Base-by-base conservation (phyloP, 2,797 vertebrate species). In the Dendrocincla tyrannina region DNA sequence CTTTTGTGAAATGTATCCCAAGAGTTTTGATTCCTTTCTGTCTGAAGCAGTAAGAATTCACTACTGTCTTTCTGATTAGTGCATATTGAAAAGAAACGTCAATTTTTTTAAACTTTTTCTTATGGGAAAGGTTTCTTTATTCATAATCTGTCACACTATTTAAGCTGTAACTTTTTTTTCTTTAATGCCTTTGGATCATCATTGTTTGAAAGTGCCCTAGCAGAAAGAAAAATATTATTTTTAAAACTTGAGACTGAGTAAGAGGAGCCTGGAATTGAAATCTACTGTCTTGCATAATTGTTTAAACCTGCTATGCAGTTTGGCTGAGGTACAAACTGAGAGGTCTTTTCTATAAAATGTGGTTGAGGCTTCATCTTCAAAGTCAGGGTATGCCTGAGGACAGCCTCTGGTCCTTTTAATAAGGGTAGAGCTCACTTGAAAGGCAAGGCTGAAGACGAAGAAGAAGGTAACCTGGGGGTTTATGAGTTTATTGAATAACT, bases 181-280 rank as follows among this genome's bases (percentile, higher is more conserved):
- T 88, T 72, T 81, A 93, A 92, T 91, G 55, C 59, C 37, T 73
- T 81, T 77, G 91, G 91, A 89, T 92, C 49, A 62, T 88, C 59
- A 13, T 44, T 81, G 28, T 91, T 95, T 73, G 70, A 79, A 91
- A 92, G 63, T 86, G 32, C 66, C 80, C 67, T 89, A 90, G 59
- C 55, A 94, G 89, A 94, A 94, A 94, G 82, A 84, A 94, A 89
- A 92, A 92, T 83, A 92, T 46, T 92, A 50, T 76, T 96, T 95
- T 94, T 84, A 82, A 76, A 91, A 92, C 70, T 66, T 88, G 62
- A 84, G 47, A 69, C 62, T 22, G 46, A 73, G 74, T 68, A 89
- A 94, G 86, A 85, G 15, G 59, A 93, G 41, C 77, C 77, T 92
- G 77, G 85, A 94, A 92, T 92, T 2, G 2, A 89, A 95, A 89